Conservation (phyloP, 1,140 invertebrate genomes). For the Fopius arisanus region DNA sequence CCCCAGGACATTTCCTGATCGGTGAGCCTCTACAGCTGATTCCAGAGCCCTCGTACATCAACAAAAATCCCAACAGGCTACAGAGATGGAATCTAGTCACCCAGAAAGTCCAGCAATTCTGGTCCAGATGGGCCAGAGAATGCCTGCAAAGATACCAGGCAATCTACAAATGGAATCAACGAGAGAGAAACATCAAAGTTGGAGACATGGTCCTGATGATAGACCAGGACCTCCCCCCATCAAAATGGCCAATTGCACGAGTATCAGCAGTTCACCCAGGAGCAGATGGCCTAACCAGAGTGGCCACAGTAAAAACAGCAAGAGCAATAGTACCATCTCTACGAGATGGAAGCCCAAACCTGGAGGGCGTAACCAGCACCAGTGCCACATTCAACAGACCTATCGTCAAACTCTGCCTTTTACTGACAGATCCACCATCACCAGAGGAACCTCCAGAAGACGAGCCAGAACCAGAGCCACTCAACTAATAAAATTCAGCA, state of each 20-base stretch:
- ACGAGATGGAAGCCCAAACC: conserved; percentile 36
- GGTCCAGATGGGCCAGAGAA: conserved; percentile 19
- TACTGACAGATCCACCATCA: neutral
- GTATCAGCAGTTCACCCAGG: conserved; percentile 29
- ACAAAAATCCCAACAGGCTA: conserved; percentile 7
- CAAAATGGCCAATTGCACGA: conserved; percentile 29
- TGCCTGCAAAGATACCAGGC: conserved; percentile 8
- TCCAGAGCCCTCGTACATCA: conserved; percentile 39
- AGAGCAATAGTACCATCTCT: neutral
- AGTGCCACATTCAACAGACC: neutral
- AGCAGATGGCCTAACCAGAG: conserved; percentile 16
- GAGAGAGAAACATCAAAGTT: neutral
- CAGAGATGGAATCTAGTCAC: conserved; percentile 32
- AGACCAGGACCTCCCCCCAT: neutral
- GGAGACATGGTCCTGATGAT: conserved; percentile 13
- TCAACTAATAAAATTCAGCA: too few relatives aligned
- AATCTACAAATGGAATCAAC: conserved; percentile 20
- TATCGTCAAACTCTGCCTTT: neutral
- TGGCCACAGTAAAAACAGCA: conserved; percentile 27
- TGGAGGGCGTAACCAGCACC: conserved; percentile 33
- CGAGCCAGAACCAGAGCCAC: neutral
- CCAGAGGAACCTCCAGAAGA: neutral
- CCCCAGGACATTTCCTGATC: conserved; percentile 38
- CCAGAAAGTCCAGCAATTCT: conserved; percentile 32
- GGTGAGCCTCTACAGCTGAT: conserved; percentile 17